Evolutionary conservation across 2,797 vertebrate species (phyloP).

Genomic region (Melanotaenia pygmaea): DNA sequence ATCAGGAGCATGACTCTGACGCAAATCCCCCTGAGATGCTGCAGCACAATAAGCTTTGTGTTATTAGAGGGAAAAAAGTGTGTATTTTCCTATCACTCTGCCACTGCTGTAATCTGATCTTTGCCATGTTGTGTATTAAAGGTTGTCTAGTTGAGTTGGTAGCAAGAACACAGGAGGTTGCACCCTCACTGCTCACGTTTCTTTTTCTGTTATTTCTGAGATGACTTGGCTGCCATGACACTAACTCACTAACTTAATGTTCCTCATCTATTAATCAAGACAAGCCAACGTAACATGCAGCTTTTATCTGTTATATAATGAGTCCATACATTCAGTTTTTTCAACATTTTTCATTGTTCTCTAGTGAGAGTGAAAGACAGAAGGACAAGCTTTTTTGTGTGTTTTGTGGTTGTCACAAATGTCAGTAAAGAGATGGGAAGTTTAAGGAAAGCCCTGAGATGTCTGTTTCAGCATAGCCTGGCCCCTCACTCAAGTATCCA

Average conservation of each 20-base stretch:
- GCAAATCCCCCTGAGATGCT: slow-evolving; percentile 62
- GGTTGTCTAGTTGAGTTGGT: slow-evolving; percentile 37
- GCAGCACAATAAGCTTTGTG: slow-evolving; percentile 51
- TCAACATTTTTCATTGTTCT: slow-evolving; percentile 57
- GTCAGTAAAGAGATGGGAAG: slow-evolving; percentile 70
- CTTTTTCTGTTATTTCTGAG: not conserved
- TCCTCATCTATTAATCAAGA: slow-evolving; percentile 59
- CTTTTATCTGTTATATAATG: slow-evolving; percentile 53
- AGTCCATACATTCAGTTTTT: slow-evolving; percentile 49
- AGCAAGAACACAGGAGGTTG: not conserved
- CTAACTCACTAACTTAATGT: slow-evolving; percentile 43
- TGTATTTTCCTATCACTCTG: slow-evolving; percentile 56
- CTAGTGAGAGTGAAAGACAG: slow-evolving; percentile 55
- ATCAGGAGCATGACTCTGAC: slow-evolving; percentile 61
- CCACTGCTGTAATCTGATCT: slow-evolving; percentile 53
- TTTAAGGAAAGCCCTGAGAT: slow-evolving; percentile 77
- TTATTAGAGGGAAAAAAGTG: slow-evolving; percentile 55
- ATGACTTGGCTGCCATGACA: slow-evolving; percentile 25
- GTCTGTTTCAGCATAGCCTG: slow-evolving; percentile 73
- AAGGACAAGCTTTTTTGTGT: slow-evolving; percentile 53
- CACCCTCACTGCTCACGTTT: slow-evolving; percentile 19
- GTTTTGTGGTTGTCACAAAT: slow-evolving; percentile 72
- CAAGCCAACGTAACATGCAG: slow-evolving; percentile 46
- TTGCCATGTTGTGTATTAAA: slow-evolving; percentile 32
- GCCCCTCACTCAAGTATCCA: slow-evolving; percentile 67